phyloP scores from a whole-genome alignment of 2,888 invertebrate species.

The Xestia c-nigrum region DNA sequence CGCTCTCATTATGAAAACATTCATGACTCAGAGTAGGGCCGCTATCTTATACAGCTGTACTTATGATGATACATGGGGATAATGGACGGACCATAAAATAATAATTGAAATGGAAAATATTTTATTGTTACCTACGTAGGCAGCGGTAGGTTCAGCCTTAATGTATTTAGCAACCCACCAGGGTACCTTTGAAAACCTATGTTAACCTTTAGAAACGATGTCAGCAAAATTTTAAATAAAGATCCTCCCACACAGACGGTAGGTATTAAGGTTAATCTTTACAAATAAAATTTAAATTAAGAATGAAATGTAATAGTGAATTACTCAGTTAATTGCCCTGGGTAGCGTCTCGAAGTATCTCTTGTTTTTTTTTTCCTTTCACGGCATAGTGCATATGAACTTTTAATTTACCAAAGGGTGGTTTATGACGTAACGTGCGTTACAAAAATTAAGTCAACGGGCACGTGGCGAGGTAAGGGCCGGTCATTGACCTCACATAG shows the following conservation, averaged over 20 bases:
- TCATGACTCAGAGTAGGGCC: constrained; percentile 67
- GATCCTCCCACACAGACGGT: constrained; percentile 28
- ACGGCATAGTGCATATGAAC: neutral
- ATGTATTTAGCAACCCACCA: constrained; percentile 34
- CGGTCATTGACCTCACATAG: constrained; percentile 83
- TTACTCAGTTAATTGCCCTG: neutral
- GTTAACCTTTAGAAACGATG: constrained; percentile 44
- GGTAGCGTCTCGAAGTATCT: neutral
- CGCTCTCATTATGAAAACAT: constrained; percentile 73
- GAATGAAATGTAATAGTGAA: constrained; percentile 16
- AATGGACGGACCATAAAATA: constrained; percentile 48
- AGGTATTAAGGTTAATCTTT: constrained; percentile 4
- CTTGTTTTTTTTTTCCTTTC: neutral
- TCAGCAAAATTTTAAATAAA: constrained; percentile 35
- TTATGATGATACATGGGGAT: constrained; percentile 51
- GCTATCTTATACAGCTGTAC: constrained; percentile 61
- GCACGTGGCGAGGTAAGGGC: constrained; percentile 82
- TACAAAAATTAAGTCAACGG: constrained; percentile 68
- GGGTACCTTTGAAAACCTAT: constrained; percentile 40
- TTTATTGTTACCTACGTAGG: constrained; percentile 16
- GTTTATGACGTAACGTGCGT: constrained; percentile 64
- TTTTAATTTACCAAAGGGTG: constrained; percentile 53
- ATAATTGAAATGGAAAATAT: constrained; percentile 39
- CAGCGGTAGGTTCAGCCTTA: constrained; percentile 26
- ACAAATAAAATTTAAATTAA: constrained; percentile 14